Conservation (phyloP, 2,797 vertebrate species). For the Gadopsis bispinosus region DNA sequence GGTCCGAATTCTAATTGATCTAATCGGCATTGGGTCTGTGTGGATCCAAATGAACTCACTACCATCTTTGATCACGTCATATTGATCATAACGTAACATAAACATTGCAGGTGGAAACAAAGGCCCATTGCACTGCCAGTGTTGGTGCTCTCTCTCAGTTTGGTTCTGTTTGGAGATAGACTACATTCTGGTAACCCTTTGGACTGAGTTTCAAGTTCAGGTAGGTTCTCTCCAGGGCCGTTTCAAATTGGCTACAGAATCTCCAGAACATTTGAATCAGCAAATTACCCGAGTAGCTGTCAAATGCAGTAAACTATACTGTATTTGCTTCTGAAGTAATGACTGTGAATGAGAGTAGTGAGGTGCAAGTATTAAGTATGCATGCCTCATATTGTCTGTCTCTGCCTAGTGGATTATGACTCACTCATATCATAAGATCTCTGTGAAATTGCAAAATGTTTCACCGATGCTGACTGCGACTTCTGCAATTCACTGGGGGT, state of each 20-base stretch:
- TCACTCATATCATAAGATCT: slow-evolving; percentile 23
- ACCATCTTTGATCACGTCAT: neutral
- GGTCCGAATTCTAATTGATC: neutral
- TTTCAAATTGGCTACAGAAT: neutral
- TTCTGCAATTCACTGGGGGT: slow-evolving; percentile 49
- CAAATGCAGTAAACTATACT: no score
- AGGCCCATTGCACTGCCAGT: neutral
- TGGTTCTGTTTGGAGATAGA: neutral
- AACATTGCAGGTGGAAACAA: neutral
- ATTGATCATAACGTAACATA: neutral
- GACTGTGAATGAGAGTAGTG: neutral
- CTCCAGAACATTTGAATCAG: neutral
- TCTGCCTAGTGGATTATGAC: slow-evolving; percentile 50
- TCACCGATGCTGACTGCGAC: slow-evolving; percentile 19
- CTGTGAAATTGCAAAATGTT: slow-evolving; percentile 31
- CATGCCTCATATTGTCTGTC: slow-evolving; percentile 43
- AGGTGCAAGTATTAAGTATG: slow-evolving; percentile 23
- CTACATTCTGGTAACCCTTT: no score
- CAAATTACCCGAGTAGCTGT: neutral
- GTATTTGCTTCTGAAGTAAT: neutral
- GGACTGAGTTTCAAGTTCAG: neutral
- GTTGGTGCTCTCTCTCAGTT: neutral
- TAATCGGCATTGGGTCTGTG: neutral
- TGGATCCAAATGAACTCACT: neutral
- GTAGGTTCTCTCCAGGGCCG: neutral